Percentiles rank a stretch among this genome's conserved stretches.
Conservation (phyloP, 2,113 vertebrate species). For the Pampusana beccarii region DNA sequence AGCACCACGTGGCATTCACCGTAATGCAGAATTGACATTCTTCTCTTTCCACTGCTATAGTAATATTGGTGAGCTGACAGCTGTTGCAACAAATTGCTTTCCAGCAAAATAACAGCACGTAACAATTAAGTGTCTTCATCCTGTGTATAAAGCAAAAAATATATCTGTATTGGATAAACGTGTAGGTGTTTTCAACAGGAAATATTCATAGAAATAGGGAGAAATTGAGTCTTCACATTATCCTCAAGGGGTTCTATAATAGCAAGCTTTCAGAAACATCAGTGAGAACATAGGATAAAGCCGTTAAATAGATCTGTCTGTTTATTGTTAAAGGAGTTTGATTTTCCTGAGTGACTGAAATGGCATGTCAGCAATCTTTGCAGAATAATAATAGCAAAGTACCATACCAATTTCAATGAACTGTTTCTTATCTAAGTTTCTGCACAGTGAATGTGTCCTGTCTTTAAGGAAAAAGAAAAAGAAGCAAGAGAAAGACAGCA, state of each 20-base stretch:
- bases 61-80: conserved; percentile 83
- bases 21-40: conserved; percentile 80
- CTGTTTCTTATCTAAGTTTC: not conserved
- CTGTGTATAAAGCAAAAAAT: conserved; percentile 34
- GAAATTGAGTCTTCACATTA: not conserved
- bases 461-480: not conserved
- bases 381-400: not conserved
- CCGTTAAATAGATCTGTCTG: not conserved
- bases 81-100: conserved; percentile 66
- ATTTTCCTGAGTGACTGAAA: not conserved
- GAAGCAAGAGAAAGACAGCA: not conserved
- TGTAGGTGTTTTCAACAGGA: not conserved
- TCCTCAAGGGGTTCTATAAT: not conserved
- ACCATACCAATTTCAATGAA: not conserved
- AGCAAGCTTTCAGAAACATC: not conserved
- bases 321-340: not conserved
- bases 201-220: not conserved
- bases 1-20: conserved; percentile 85
- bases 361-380: not conserved
- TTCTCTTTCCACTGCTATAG: conserved; percentile 84
- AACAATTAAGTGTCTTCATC: conserved; percentile 80
- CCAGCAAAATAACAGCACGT: conserved; percentile 79
- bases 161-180: not conserved
- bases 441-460: not conserved
- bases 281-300: not conserved